Evolutionary conservation across 2,797 vertebrate species (phyloP).

Genomic region (Dromococcyx pavoninus): DNA sequence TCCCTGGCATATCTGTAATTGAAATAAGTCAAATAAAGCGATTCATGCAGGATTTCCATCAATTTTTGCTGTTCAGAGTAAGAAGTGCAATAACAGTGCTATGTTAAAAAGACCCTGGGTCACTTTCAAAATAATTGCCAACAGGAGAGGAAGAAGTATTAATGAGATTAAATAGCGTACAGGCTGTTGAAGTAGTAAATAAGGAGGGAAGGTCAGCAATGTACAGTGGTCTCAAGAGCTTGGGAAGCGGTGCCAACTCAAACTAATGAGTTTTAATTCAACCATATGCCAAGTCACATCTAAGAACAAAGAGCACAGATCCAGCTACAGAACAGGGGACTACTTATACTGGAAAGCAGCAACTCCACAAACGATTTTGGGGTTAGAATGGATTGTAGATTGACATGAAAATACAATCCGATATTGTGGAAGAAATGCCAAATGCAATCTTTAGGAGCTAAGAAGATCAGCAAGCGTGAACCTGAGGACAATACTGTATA

Average conservation of each 20-base stretch:
- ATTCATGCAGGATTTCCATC: neutral
- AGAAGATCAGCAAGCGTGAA: neutral
- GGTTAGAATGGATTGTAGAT: neutral
- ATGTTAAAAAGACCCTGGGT: neutral
- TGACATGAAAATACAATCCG: neutral
- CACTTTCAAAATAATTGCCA: neutral
- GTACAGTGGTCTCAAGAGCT: neutral
- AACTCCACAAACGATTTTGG: neutral
- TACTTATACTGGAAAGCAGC: neutral
- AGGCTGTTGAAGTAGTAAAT: neutral
- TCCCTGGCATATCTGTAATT: conserved; percentile 89
- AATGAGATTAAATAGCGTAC: neutral
- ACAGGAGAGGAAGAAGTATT: neutral
- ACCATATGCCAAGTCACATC: neutral
- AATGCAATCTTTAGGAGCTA: neutral
- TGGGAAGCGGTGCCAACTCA: neutral
- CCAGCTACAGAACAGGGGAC: neutral
- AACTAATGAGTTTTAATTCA: neutral
- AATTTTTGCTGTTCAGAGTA: neutral
- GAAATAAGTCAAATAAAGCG: neutral
- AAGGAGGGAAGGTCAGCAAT: neutral
- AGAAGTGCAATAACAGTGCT: neutral
- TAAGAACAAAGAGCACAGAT: neutral
- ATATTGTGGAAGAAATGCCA: neutral
- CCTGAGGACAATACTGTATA: neutral